Conservation (phyloP, 2,888 invertebrate species). For the Leucozona laternaria region DNA sequence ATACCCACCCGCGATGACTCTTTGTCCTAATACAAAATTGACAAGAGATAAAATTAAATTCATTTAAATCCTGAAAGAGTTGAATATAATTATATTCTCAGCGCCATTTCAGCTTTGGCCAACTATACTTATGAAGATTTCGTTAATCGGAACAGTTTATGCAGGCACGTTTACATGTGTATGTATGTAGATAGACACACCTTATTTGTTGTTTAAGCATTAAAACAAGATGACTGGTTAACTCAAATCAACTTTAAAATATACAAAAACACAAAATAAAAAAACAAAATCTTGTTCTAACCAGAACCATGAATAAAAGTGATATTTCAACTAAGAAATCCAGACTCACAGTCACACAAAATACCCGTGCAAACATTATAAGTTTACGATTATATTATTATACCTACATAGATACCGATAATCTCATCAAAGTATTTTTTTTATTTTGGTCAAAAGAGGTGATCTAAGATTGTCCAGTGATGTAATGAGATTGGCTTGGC, state of each 20-base stretch:
- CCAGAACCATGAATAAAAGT: constrained; percentile 45
- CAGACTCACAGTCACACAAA: constrained; percentile 50
- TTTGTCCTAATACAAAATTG: not conserved
- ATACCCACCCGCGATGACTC: too few species aligned
- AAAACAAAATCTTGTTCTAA: constrained; percentile 36
- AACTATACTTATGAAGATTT: constrained; percentile 40
- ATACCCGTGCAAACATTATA: constrained; percentile 5
- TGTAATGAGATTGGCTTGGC: constrained; percentile 65
- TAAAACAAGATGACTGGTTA: constrained; percentile 14
- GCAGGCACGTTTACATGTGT: constrained; percentile 20
- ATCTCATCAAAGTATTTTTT: constrained; percentile 21
- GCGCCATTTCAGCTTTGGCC: constrained; percentile 20
- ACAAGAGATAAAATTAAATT: not conserved
- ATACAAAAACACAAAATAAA: constrained; percentile 1
- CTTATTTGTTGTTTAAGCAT: constrained; percentile 19
- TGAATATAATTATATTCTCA: constrained; percentile 22
- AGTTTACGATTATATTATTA: not conserved
- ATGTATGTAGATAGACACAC: too few species aligned
- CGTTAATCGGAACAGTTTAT: constrained; percentile 20
- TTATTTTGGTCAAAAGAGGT: constrained; percentile 6
- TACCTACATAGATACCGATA: not conserved
- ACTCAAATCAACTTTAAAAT: not conserved
- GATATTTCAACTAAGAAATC: constrained; percentile 42
- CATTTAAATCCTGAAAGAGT: constrained; percentile 32
- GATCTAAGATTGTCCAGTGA: constrained; percentile 67